Base-by-base conservation (phyloP, 2,888 invertebrate species). In the Drosophila fulvimacula region DNA sequence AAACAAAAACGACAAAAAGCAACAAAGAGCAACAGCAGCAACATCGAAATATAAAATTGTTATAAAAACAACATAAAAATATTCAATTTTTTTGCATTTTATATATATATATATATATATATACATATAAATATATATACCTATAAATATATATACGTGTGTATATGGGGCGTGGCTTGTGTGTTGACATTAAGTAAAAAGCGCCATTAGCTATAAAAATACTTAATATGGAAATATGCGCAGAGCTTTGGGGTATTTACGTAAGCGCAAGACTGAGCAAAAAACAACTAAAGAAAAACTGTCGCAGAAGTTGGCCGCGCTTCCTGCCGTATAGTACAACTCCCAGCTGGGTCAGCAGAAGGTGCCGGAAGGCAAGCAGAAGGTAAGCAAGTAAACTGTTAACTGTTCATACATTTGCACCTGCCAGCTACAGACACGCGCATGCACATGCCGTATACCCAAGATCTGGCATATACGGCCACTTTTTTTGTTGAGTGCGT, bases 171-270 rank as follows among this genome's bases (percentile, higher is more conserved):
- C 71, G 68, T 82, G 71, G 70, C 71, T 68, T 73, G 76, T 70
- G 68, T 81, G 73, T 84, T 88, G 76, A 81, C 76, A 82, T 89
- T 79, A 77, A 79, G 84, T 87, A 79, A 89, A 84, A 84, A 89
- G 85, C 70, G 73, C 89, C 89, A 89, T 84, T 84, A 84, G 84
- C 84, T 89, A 84, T 89, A 89, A 89, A 84, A 84, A 89, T 89
- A 89, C 89, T 89, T 87, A 89, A 89, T 85, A 89, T 84, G 82
- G 73, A 87, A 84, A 87, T 83, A 73, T 79, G 73, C 87, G 68
- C 84, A 86, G 57, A 68, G 82, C 89, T 72, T 76, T 62, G 48
- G 73, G 87, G 70, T 71, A 84, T 82, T 82, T 71, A 63, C 70
- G 71, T 73, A 58, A 64, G 75, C 58, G 60, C 69, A 81, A 70